Evolutionary conservation across 2,888 invertebrate species (phyloP), one percentile per base, ranked within the genome.

Genomic region (Pogonocherus hispidulus): DNA sequence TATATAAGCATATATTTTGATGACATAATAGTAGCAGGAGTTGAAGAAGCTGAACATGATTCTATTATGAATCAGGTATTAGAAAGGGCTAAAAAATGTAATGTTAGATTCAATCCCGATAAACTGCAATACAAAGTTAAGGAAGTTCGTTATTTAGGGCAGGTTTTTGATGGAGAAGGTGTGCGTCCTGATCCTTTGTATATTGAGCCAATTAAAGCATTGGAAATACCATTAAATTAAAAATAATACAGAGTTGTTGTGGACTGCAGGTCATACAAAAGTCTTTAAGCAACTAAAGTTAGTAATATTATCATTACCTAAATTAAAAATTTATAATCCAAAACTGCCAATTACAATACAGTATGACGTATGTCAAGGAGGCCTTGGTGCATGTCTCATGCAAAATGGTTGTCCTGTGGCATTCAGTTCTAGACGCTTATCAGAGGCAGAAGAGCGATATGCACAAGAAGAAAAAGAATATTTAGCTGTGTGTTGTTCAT

Each of bases 381-480:
- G 72, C 8, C 22, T 77, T 54, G 75, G 77, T 16, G 74, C 63
- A 0, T 70, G 71, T 51, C 47, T 78, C 11, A 54, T 75, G 46
- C 78, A 77, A 65, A 32, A 70, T 20, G 74, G 71, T 6, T 35
- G 71, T 52, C 77, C 76, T 35, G 69, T 75, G 1, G 75, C 73
- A 0, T 80, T 75, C 72, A 76, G 76, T 27, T 81, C 81, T 1
- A 66, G 78, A 44, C 71, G 71, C 18, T 64, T 79, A 18, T 76
- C 77, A 6, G 76, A 75, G 27, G 76, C 68, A 18, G 75, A 77
- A 65, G 20, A 37, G 16, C 76, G 69, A 11, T 82, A 78, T 70
- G 72, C 80, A 37, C 78, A 82, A 71, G 72, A 75, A 59, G 75
- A 76, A 8, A 76, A 75, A 71, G 82, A 83, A 67, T 63, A 76